Percentiles rank a stretch among this genome's conserved stretches.
These are phyloP conservation scores for Scalopus aquaticus DNA, from an alignment of 2,113 vertebrate species.

Conservation along the genomic window DNA sequence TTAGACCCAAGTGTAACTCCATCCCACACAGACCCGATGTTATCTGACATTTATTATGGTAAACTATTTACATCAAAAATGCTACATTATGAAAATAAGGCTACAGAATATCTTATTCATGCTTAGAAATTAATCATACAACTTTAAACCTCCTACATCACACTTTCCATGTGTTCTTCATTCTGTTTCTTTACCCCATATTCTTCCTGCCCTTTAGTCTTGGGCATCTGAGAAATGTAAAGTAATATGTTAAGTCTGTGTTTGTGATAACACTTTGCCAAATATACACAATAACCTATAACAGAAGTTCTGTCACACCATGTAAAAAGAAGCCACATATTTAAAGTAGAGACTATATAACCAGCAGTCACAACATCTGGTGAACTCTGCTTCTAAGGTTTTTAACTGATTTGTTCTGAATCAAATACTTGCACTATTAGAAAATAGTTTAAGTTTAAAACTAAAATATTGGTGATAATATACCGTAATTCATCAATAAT, in stretches of 20 bases:
- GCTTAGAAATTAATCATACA: constrained; percentile 66
- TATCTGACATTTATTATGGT: constrained; percentile 82
- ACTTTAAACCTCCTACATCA: constrained; percentile 58
- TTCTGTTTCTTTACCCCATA: constrained; percentile 53
- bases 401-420: neutral
- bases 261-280: neutral
- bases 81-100: constrained; percentile 81
- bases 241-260: neutral
- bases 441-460: neutral
- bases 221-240: constrained; percentile 45
- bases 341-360: neutral
- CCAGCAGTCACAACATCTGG: neutral
- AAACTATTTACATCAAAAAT: constrained; percentile 85
- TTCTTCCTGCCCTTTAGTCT: constrained; percentile 27
- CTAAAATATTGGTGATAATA: neutral
- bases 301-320: neutral
- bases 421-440: neutral
- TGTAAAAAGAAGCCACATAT: neutral
- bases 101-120: constrained; percentile 67
- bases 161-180: constrained; percentile 44
- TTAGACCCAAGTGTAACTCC: constrained; percentile 79
- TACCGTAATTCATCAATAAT: neutral
- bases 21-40: constrained; percentile 84
- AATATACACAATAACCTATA: constrained; percentile 1
- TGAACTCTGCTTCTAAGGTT: neutral